Percentiles rank a stretch among this genome's conserved stretches.
phyloP scores from a whole-genome alignment of 64 coral and sea anemone species.

The Anthopleura sola region DNA sequence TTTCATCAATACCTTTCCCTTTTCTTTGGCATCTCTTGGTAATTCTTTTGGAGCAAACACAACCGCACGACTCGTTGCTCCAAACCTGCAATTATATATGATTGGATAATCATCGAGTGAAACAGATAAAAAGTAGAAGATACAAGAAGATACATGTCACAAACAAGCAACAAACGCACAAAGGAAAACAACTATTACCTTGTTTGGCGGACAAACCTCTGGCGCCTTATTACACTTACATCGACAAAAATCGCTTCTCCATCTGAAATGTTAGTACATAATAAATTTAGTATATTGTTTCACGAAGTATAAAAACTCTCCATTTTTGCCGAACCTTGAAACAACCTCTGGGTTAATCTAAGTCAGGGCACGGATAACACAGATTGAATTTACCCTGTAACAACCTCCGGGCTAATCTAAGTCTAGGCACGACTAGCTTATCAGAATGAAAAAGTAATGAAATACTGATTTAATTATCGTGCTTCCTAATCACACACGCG shows the following conservation, averaged over 20 bases:
- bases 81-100: constrained; percentile 36
- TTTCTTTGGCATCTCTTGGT: constrained; percentile 52
- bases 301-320: too few species aligned
- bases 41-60: constrained; percentile 45
- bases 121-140: background rate
- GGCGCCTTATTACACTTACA: constrained; percentile 32
- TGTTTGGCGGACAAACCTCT: constrained; percentile 23
- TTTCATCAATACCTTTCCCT: constrained; percentile 42
- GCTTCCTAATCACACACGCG: too few species aligned
- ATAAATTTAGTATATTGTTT: too few species aligned
- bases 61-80: constrained; percentile 65
- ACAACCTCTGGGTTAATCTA: too few species aligned
- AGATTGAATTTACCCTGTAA: too few species aligned
- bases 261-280: background rate
- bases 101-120: background rate
- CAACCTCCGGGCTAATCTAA: too few species aligned
- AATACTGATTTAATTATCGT: too few species aligned
- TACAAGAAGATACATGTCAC: background rate
- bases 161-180: background rate
- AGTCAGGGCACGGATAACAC: too few species aligned
- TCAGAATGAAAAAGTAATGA: too few species aligned
- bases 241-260: constrained; percentile 22
- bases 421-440: too few species aligned
- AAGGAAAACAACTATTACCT: constrained; percentile 8
- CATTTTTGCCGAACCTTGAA: too few species aligned